Evolutionary conservation across 2,797 vertebrate genomes (phyloP).

Genomic region (Vipera ursinii): DNA sequence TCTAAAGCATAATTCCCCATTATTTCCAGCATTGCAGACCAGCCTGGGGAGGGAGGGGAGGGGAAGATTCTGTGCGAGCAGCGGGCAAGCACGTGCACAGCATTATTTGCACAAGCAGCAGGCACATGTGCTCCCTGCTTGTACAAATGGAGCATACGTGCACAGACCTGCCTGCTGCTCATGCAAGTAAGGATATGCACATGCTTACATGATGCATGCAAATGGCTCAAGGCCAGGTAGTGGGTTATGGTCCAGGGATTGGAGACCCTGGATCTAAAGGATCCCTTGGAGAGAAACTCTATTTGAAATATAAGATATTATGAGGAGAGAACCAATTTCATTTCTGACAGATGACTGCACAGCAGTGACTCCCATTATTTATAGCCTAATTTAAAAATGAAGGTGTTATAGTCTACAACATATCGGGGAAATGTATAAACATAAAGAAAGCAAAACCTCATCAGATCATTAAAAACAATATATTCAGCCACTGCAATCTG

Average conservation of each 20-base stretch:
- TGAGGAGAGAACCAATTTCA: neutral
- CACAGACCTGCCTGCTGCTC: neutral
- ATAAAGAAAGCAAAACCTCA: neutral
- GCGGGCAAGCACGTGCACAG: neutral
- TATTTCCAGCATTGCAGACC: neutral
- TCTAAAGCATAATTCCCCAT: neutral
- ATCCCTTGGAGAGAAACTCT: neutral
- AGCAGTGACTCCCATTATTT: neutral
- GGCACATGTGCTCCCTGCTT: neutral
- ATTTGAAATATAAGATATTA: neutral
- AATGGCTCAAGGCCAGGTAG: neutral
- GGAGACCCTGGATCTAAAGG: neutral
- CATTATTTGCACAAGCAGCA: neutral
- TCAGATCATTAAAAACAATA: neutral
- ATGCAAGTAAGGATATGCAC: neutral
- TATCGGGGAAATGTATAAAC: neutral
- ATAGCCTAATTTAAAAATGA: neutral
- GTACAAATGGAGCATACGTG: neutral
- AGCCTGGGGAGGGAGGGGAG: neutral
- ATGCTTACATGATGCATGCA: rapidly evolving
- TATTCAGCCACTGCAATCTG: neutral
- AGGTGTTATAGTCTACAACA: neutral
- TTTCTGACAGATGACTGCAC: neutral
- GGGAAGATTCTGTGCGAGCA: neutral
- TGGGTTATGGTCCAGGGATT: neutral